These are phyloP conservation scores for Chrysemys picta DNA, from an alignment of 2,113 vertebrate species.

Conservation along the genomic window DNA sequence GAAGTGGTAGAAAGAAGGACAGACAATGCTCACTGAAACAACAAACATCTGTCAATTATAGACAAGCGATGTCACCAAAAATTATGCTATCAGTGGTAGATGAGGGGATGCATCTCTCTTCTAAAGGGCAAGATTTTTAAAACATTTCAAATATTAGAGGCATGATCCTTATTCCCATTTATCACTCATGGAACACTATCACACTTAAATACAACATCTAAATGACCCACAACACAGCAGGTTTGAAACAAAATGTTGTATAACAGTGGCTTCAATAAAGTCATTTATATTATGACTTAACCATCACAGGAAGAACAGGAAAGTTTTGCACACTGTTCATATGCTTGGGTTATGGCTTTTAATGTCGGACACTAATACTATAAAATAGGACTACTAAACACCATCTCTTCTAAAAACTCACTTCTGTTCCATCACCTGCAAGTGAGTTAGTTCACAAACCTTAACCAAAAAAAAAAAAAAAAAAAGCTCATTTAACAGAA, in stretches of 20 bases:
- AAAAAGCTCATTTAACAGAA: neutral
- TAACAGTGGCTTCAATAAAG: neutral
- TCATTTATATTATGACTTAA: neutral
- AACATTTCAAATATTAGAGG: neutral
- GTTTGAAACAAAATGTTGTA: neutral
- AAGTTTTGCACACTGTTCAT: neutral
- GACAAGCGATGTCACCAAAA: neutral
- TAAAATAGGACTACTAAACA: neutral
- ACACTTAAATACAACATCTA: neutral
- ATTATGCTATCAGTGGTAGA: neutral
- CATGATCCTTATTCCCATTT: neutral
- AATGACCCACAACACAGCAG: neutral
- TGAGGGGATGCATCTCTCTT: neutral
- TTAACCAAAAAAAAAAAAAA: neutral
- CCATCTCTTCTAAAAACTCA: neutral
- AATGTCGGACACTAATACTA: rapidly evolving
- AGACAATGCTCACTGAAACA: neutral
- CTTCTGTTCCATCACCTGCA: neutral
- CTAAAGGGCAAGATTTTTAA: neutral
- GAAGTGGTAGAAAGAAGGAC: neutral
- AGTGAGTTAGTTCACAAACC: neutral
- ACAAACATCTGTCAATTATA: neutral
- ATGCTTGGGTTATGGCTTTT: rapidly evolving
- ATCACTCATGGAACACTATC: neutral
- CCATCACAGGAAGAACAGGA: neutral